phyloP scores from a whole-genome alignment of 1,140 invertebrate species.

The Hesperophylax magnus region DNA sequence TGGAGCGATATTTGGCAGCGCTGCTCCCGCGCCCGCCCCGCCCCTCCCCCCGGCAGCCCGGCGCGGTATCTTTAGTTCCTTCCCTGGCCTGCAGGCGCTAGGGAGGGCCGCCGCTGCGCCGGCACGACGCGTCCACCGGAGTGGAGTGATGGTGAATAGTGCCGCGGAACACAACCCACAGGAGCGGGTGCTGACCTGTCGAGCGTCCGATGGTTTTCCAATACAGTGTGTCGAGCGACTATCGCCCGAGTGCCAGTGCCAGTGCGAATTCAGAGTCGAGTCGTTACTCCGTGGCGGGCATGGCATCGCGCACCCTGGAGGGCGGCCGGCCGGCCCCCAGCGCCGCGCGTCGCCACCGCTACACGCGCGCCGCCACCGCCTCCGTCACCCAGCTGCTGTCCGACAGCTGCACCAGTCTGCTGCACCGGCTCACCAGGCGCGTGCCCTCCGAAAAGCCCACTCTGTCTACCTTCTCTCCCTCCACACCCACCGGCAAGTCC shows the following conservation, averaged over 20 bases:
- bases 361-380: conserved; percentile 81
- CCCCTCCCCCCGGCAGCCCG: conserved; percentile 45
- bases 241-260: conserved; percentile 46
- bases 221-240: not conserved
- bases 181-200: conserved; percentile 1
- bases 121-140: not conserved
- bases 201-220: conserved; percentile 20
- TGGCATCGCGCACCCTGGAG: conserved; percentile 53
- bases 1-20: conserved; percentile 63
- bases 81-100: conserved; percentile 57
- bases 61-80: conserved; percentile 61
- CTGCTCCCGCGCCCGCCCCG: conserved; percentile 39
- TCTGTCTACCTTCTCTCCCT: conserved; percentile 58
- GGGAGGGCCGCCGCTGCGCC: conserved; percentile 33
- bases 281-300: conserved; percentile 54
- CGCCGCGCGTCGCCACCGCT: conserved; percentile 73
- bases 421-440: conserved; percentile 83
- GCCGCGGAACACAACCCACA: not conserved
- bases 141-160: not conserved
- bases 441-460: conserved; percentile 77
- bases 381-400: conserved; percentile 88
- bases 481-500: conserved; percentile 54
- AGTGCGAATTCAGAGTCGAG: not conserved
- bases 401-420: conserved; percentile 86
- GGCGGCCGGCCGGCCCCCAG: conserved; percentile 59